Percentiles rank a stretch among this genome's conserved stretches.
Conservation (phyloP, 2,113 vertebrate species). For the Dicentrarchus labrax region DNA sequence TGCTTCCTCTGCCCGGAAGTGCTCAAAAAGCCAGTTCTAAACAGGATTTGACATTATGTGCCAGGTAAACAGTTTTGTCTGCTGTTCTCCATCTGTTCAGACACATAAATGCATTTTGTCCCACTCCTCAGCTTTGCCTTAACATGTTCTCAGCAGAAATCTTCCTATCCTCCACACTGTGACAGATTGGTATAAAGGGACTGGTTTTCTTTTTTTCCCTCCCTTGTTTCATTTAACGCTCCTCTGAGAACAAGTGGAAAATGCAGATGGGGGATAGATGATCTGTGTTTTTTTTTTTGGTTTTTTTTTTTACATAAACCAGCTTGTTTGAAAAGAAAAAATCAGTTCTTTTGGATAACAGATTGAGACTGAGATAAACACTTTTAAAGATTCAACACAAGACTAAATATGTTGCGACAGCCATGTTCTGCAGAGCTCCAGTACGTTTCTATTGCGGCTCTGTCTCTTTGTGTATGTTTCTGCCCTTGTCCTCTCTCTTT, state of each 20-base stretch:
- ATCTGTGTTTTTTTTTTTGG: background rate
- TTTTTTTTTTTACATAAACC: background rate
- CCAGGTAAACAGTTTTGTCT: conserved; percentile 53
- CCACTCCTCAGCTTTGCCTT: conserved; percentile 9
- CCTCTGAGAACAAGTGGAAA: background rate
- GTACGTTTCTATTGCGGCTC: background rate
- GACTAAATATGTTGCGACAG: background rate
- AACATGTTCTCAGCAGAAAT: conserved; percentile 42
- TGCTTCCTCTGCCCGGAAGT: conserved; percentile 21
- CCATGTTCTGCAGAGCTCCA: background rate
- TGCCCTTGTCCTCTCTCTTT: too few species aligned
- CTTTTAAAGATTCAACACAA: background rate
- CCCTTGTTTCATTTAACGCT: background rate
- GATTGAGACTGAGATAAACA: background rate
- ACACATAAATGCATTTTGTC: conserved; percentile 8
- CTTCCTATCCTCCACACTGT: background rate
- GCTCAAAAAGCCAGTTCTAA: conserved; percentile 24
- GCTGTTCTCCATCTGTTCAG: conserved; percentile 55
- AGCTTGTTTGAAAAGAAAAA: background rate
- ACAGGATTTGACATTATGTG: conserved; percentile 47
- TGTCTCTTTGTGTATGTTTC: background rate
- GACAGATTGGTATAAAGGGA: conserved; percentile 26
- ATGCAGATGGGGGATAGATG: background rate
- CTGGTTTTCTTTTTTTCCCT: background rate
- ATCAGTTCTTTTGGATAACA: background rate